Conservation (phyloP, 1,140 invertebrate species). For the Euura saliciscinereae region DNA sequence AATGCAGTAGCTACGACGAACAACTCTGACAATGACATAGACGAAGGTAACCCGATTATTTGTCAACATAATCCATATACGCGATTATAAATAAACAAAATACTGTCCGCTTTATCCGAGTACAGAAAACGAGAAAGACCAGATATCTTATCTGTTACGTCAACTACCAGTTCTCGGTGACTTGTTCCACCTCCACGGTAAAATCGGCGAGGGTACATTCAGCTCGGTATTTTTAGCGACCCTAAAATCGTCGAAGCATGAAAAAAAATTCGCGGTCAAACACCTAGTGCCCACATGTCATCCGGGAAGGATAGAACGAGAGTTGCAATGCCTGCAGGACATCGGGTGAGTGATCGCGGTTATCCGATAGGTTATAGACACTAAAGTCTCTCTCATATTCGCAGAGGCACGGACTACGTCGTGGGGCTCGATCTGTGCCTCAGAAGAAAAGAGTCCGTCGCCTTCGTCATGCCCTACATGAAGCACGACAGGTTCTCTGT, state of each 20-base stretch:
- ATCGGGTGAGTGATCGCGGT: conserved; percentile 68
- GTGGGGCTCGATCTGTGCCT: conserved; percentile 82
- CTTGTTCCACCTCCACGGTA: conserved; percentile 71
- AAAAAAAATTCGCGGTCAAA: conserved; percentile 77
- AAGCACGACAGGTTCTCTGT: conserved; percentile 81
- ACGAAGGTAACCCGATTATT: background rate
- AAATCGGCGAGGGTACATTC: conserved; percentile 82
- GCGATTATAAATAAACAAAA: background rate
- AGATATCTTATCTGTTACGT: conserved; percentile 50
- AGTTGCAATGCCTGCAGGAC: conserved; percentile 77
- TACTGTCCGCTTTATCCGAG: background rate
- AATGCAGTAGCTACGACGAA: background rate
- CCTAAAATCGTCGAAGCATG: conserved; percentile 62
- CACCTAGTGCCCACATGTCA: conserved; percentile 84
- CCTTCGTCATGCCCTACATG: conserved; percentile 91
- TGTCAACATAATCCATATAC: background rate
- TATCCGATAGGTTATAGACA: background rate
- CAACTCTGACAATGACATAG: background rate
- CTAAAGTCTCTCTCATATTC: conserved; percentile 43
- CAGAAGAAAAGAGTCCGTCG: conserved; percentile 78
- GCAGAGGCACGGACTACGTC: conserved; percentile 81
- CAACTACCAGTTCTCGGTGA: conserved; percentile 68
- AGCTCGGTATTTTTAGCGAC: conserved; percentile 81
- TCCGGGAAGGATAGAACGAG: conserved; percentile 76
- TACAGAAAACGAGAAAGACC: conserved; percentile 1